Conservation (phyloP, 2,797 vertebrate genomes). For the Lithobates sylvaticus region DNA sequence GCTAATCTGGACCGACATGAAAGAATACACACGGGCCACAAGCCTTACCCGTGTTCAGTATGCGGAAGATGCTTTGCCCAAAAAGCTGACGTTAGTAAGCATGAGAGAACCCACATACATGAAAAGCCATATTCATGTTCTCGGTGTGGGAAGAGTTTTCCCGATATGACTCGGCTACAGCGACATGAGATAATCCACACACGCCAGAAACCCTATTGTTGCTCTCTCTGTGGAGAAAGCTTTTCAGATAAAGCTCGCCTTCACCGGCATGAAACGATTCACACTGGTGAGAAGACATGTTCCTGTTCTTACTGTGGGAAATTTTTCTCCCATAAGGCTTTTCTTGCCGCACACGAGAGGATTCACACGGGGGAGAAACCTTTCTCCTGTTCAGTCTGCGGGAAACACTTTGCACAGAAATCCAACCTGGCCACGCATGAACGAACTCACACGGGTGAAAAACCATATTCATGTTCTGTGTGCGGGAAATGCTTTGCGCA, state of each 20-base stretch:
- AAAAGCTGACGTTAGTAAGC: background rate
- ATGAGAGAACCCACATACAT: background rate
- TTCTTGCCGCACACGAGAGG: background rate
- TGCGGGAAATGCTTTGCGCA: background rate
- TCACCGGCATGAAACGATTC: background rate
- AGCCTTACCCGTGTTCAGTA: background rate
- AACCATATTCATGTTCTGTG: background rate
- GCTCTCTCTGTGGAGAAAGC: background rate
- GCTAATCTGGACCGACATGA: background rate
- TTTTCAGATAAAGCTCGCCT: background rate
- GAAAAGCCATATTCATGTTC: constrained; percentile 4
- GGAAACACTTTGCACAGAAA: background rate
- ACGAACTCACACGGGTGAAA: background rate
- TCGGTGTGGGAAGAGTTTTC: background rate
- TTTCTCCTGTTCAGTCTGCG: background rate
- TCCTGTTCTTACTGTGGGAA: background rate
- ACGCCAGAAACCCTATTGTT: background rate
- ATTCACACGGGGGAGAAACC: constrained; percentile 8
- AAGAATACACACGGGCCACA: background rate
- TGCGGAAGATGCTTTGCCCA: background rate
- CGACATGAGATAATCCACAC: background rate
- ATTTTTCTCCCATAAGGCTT: background rate
- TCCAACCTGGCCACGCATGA: background rate
- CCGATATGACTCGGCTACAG: background rate
- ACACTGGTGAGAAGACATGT: background rate